Percentiles rank a stretch among this genome's conserved stretches.
These are phyloP conservation scores for Coregonus clupeaformis DNA, from an alignment of 2,113 vertebrate genomes.

Conservation along the genomic window DNA sequence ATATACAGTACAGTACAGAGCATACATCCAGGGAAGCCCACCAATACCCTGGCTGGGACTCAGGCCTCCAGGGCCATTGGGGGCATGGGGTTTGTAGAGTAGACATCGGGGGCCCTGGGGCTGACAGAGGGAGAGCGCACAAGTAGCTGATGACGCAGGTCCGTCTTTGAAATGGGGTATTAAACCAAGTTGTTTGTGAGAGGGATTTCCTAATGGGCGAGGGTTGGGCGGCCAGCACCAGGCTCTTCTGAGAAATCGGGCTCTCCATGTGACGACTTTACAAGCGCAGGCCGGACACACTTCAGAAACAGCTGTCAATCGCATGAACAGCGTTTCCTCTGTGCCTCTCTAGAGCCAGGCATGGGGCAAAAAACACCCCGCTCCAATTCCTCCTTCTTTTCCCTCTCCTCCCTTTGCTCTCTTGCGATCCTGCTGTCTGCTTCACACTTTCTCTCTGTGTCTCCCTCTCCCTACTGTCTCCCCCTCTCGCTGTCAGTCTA, in stretches of 20 bases:
- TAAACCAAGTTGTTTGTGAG: conserved; percentile 54
- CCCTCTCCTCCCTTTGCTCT: conserved; percentile 3
- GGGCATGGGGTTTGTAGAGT: conserved; percentile 27
- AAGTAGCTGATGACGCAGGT: conserved; percentile 47
- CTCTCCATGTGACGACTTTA: conserved; percentile 64
- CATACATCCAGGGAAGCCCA: too few relatives aligned
- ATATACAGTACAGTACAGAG: conserved; percentile 3
- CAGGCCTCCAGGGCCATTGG: background rate
- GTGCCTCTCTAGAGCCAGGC: conserved; percentile 38
- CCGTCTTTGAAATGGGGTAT: conserved; percentile 57
- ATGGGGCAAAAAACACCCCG: conserved; percentile 8
- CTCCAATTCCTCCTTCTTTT: conserved; percentile 16
- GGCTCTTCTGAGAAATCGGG: conserved; percentile 57
- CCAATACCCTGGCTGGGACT: too few relatives aligned
- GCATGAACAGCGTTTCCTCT: conserved; percentile 57
- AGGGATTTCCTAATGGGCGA: conserved; percentile 45
- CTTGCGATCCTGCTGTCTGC: conserved; percentile 35
- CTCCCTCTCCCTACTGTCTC: background rate
- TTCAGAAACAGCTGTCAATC: conserved; percentile 69
- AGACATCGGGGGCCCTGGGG: conserved; percentile 14
- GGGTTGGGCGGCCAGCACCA: conserved; percentile 55
- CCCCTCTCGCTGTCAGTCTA: background rate
- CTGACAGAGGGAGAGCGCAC: conserved; percentile 5
- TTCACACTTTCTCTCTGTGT: conserved; percentile 35
- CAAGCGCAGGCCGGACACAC: conserved; percentile 63